Evolutionary conservation across 2,797 vertebrate genomes (phyloP).

Genomic region (Arremon aurantiirostris): DNA sequence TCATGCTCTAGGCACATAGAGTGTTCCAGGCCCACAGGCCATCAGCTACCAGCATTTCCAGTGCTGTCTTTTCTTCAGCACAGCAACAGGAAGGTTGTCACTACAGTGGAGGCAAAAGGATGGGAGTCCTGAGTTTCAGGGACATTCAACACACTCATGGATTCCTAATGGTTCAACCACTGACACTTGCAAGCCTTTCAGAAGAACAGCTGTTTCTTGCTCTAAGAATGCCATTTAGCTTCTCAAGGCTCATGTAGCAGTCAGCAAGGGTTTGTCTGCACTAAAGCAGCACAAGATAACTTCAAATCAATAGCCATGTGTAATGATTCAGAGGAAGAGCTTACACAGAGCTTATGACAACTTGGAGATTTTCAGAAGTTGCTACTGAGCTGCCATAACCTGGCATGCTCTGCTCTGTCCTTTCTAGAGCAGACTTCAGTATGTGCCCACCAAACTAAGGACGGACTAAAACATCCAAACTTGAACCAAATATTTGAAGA

Average conservation of each 20-base stretch:
- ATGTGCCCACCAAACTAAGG: neutral
- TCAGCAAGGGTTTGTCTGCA: neutral
- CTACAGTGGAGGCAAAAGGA: neutral
- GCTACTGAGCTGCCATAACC: neutral
- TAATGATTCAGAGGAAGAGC: neutral
- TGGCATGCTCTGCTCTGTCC: neutral
- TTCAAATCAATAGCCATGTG: neutral
- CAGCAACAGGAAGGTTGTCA: neutral
- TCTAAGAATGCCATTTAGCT: neutral
- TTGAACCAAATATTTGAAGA: neutral
- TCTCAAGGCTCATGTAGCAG: neutral
- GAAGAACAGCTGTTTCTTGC: neutral
- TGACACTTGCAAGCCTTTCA: neutral
- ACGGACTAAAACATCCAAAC: neutral
- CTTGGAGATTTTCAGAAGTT: neutral
- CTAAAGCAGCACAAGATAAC: neutral
- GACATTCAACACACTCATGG: neutral
- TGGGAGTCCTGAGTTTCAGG: neutral
- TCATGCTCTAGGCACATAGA: neutral
- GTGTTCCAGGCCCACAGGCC: rapidly evolving
- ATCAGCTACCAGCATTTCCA: neutral
- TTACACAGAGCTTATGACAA: neutral
- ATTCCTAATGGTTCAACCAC: neutral
- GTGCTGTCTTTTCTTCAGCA: neutral
- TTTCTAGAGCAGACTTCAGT: neutral